phyloP scores from a whole-genome alignment of 2,888 invertebrate species.

The Kuschelorhynchus macadamiae region DNA sequence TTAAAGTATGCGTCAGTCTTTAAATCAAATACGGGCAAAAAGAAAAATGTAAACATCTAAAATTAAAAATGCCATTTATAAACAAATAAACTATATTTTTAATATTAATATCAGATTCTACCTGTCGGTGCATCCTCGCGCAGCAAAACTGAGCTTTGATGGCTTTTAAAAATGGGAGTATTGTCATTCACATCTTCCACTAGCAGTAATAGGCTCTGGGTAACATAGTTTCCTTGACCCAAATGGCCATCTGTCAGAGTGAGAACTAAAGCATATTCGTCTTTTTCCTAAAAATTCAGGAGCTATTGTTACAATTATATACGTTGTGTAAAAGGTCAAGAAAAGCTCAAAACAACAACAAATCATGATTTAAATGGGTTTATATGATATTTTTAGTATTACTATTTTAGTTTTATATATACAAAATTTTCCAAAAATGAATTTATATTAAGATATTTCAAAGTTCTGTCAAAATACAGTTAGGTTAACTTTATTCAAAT shows the following conservation, averaged over 20 bases:
- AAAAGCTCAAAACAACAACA: too few relatives aligned
- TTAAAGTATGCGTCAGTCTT: too few relatives aligned
- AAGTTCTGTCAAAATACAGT: too few relatives aligned
- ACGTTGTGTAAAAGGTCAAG: too few relatives aligned
- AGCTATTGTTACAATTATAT: too few relatives aligned
- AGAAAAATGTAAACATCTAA: neutral
- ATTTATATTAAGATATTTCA: neutral
- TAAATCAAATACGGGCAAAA: too few relatives aligned
- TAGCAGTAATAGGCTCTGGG: constrained; percentile 88
- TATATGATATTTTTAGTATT: neutral
- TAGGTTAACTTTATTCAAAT: too few relatives aligned
- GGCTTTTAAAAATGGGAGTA: constrained; percentile 88
- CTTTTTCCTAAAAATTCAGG: constrained; percentile 74
- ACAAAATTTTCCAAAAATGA: constrained; percentile 1
- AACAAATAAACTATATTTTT: neutral
- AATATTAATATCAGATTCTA: neutral
- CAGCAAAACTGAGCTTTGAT: constrained; percentile 85
- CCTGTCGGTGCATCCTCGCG: constrained; percentile 82
- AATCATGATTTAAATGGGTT: neutral
- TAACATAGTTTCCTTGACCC: constrained; percentile 89
- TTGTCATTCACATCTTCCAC: constrained; percentile 96
- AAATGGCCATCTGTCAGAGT: constrained; percentile 91
- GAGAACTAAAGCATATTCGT: constrained; percentile 90
- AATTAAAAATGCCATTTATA: neutral
- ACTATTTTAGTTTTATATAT: neutral